phyloP scores from a whole-genome alignment of 1,140 invertebrate genomes.

The Acyrthosiphon pisum region DNA sequence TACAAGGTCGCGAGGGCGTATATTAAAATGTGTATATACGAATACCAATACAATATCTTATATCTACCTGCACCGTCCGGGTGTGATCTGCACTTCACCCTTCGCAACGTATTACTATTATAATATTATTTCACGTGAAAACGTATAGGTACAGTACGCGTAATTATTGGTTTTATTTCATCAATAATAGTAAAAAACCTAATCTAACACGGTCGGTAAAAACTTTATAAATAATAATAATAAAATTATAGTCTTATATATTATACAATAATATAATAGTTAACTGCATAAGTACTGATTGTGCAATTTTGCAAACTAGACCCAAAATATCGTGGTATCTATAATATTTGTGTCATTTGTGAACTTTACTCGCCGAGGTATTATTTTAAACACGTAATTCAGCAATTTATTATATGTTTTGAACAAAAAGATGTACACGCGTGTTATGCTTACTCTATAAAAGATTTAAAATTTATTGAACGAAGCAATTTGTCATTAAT shows the following conservation, averaged over 20 bases:
- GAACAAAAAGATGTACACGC: background rate
- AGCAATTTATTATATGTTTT: background rate
- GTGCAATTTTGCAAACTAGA: too few relatives aligned
- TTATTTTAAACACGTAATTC: background rate
- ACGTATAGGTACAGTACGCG: too few relatives aligned
- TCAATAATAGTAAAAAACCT: too few relatives aligned
- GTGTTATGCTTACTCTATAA: background rate
- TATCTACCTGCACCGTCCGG: background rate
- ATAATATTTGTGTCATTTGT: too few relatives aligned
- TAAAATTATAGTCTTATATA: too few relatives aligned
- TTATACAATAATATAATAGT: too few relatives aligned
- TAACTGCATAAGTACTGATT: too few relatives aligned
- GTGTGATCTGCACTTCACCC: background rate
- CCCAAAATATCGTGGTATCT: too few relatives aligned
- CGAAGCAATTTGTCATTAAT: too few relatives aligned
- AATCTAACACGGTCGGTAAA: background rate
- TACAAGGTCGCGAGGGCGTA: background rate
- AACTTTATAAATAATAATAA: too few relatives aligned
- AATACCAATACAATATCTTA: background rate
- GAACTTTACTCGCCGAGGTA: background rate
- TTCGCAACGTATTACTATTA: background rate
- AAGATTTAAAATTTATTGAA: too few relatives aligned
- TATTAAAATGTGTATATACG: background rate
- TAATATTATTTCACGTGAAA: background rate
- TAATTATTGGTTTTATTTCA: background rate